phyloP scores from a whole-genome alignment of 2,888 invertebrate species.

The Eupithecia abbreviata region DNA sequence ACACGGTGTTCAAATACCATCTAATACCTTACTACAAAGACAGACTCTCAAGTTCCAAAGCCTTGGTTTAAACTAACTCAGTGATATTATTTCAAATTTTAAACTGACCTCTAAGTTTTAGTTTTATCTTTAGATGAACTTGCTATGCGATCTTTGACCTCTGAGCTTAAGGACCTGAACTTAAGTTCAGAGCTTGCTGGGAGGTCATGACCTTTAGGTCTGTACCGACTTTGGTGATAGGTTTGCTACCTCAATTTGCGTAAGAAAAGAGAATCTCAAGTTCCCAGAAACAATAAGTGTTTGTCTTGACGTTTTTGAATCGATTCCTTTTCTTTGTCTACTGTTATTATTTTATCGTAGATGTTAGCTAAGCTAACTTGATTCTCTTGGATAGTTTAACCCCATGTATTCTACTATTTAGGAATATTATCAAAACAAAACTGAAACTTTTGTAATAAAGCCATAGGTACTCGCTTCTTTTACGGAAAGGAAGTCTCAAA shows the following conservation, averaged over 20 bases:
- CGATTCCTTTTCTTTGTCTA: not conserved
- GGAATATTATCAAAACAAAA: conserved; percentile 2
- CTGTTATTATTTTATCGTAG: not conserved
- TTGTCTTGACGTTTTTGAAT: not conserved
- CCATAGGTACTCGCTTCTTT: conserved; percentile 12
- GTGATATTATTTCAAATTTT: not conserved
- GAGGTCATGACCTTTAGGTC: not conserved
- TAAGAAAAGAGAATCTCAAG: not conserved
- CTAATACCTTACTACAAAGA: not conserved
- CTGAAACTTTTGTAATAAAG: conserved; percentile 19
- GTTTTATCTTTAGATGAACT: not conserved
- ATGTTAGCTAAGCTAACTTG: not conserved
- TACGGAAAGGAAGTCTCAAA: conserved; percentile 24
- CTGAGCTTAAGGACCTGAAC: not conserved
- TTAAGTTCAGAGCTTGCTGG: not conserved
- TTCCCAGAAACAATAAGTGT: not conserved
- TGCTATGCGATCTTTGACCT: not conserved
- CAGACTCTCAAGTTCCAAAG: not conserved
- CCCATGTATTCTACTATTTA: not conserved
- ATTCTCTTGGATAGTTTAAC: not conserved
- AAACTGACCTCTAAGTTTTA: not conserved
- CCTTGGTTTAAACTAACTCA: not conserved
- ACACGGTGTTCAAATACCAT: not conserved
- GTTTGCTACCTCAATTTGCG: not conserved
- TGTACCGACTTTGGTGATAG: not conserved